Conservation (phyloP, 2,797 vertebrate genomes). For the Sebastiscus albofasciatus region DNA sequence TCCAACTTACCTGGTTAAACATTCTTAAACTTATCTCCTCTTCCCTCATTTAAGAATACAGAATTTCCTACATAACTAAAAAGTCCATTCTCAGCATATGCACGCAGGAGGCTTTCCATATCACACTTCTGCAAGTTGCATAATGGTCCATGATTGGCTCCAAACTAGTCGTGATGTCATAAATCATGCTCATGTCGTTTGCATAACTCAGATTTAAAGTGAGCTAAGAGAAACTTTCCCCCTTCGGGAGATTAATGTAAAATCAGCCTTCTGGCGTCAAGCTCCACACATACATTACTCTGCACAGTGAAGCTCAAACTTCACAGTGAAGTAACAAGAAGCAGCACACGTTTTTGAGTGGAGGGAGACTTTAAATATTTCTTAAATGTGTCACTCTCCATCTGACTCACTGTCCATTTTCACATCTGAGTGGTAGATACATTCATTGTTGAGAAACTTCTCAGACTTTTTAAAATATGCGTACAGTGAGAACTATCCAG, state of each 20-base stretch:
- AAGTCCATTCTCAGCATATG: background rate
- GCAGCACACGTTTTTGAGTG: no score
- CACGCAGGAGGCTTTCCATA: background rate
- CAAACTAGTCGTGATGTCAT: background rate
- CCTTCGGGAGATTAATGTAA: background rate
- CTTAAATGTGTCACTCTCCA: background rate
- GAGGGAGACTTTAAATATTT: background rate
- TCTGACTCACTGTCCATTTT: background rate
- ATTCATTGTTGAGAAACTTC: background rate
- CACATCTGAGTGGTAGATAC: background rate
- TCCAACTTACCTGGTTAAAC: background rate
- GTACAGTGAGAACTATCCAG: conserved; percentile 32
- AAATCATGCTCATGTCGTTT: background rate
- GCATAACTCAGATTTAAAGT: background rate
- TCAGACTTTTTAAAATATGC: conserved; percentile 8
- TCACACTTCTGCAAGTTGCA: background rate
- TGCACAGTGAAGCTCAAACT: background rate
- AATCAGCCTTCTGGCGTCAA: background rate
- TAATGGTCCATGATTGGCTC: background rate
- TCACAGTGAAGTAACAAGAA: no score
- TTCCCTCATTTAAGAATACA: background rate
- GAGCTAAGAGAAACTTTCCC: background rate
- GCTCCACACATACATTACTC: background rate
- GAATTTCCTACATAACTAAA: background rate
- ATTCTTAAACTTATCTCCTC: background rate